A percentile compares a stretch with the other conserved stretches of the same genome.
Evolutionary conservation across 2,113 vertebrate genomes (phyloP).

Genomic region (Lepisosteus osseus): DNA sequence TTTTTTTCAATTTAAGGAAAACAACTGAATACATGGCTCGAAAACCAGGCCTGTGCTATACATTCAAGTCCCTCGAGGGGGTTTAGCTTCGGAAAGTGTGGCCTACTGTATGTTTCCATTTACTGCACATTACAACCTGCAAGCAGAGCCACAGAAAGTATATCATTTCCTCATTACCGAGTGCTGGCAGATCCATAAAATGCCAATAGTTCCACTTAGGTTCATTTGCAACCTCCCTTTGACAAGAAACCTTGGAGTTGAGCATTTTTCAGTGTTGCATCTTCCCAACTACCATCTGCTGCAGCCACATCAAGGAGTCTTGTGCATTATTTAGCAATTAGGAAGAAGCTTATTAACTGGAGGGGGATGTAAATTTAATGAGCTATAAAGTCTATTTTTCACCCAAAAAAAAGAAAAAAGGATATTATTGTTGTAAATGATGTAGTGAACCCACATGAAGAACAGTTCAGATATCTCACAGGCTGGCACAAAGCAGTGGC

Average conservation of each 20-base stretch:
- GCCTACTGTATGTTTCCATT: too few relatives aligned
- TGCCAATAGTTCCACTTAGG: conserved; percentile 7
- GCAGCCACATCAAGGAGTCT: conserved; percentile 53
- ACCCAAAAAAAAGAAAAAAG: conserved; percentile 54
- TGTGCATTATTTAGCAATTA: conserved; percentile 70
- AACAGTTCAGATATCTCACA: conserved; percentile 48
- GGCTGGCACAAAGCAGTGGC: conserved; percentile 42
- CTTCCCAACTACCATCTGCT: conserved; percentile 47
- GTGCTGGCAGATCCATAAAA: conserved; percentile 9
- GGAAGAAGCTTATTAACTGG: conserved; percentile 60
- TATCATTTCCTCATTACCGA: conserved; percentile 4
- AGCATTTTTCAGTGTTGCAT: not conserved
- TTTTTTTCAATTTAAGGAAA: too few relatives aligned
- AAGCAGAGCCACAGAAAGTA: not conserved
- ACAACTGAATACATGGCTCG: too few relatives aligned
- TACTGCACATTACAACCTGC: too few relatives aligned
- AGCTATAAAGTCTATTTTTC: conserved; percentile 64
- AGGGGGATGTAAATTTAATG: conserved; percentile 71
- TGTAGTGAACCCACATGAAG: conserved; percentile 47
- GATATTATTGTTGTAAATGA: conserved; percentile 65
- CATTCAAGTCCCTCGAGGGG: too few relatives aligned
- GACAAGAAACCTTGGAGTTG: conserved; percentile 3
- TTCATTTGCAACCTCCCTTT: not conserved
- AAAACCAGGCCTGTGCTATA: too few relatives aligned
- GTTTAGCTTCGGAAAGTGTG: too few relatives aligned